phyloP scores from a whole-genome alignment of 2,888 invertebrate species.

The Neria commutata region DNA sequence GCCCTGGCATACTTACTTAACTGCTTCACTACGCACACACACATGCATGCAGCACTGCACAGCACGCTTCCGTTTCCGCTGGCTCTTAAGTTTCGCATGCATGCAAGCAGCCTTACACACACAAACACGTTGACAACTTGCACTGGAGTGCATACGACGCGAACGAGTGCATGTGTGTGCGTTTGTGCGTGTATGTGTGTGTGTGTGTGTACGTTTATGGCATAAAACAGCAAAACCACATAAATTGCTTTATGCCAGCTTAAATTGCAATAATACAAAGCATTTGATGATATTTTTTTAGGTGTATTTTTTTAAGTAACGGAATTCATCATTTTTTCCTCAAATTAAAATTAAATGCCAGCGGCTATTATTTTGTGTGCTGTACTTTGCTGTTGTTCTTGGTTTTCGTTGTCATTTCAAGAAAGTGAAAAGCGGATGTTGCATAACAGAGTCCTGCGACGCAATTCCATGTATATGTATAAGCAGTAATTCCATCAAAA shows the following conservation, averaged over 20 bases:
- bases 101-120: constrained; percentile 25
- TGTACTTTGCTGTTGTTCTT: too few relatives aligned
- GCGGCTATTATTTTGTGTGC: too few relatives aligned
- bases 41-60: constrained; percentile 36
- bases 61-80: background rate
- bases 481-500: too few relatives aligned
- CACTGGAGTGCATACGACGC: constrained; percentile 52
- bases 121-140: constrained; percentile 50
- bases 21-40: constrained; percentile 33
- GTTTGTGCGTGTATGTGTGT: constrained; percentile 13
- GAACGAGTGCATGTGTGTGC: constrained; percentile 21
- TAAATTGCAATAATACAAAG: too few relatives aligned
- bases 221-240: constrained; percentile 7
- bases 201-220: constrained; percentile 1
- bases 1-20: too few relatives aligned
- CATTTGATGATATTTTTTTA: too few relatives aligned
- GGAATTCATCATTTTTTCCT: constrained; percentile 9
- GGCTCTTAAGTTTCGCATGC: constrained; percentile 20
- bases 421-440: too few relatives aligned
- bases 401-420: too few relatives aligned
- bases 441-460: too few relatives aligned
- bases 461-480: too few relatives aligned
- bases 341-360: constrained; percentile 47
- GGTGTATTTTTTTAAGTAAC: constrained; percentile 19
- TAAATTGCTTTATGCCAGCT: constrained; percentile 42